phyloP scores from a whole-genome alignment of 2,888 invertebrate genomes.

The Caenorhabditis sp. region DNA sequence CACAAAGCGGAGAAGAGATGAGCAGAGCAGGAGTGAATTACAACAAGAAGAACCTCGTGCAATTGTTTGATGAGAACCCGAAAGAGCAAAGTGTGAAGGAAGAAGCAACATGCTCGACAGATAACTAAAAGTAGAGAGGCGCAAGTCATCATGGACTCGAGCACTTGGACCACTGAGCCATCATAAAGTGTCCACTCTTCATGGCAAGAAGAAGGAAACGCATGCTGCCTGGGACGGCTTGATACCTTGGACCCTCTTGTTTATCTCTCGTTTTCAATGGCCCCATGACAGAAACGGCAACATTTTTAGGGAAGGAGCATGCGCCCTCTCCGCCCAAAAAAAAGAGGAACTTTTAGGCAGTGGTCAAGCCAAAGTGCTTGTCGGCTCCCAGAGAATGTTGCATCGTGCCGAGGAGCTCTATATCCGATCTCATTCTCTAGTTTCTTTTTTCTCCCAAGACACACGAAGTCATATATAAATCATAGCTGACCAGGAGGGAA shows the following conservation, averaged over 20 bases:
- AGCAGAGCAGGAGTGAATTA: conserved; percentile 9
- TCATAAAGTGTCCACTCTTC: conserved; percentile 48
- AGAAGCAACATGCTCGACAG: conserved; percentile 13
- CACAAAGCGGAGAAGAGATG: background rate
- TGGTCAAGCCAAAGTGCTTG: conserved; percentile 59
- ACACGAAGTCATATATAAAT: conserved; percentile 18
- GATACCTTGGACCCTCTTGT: conserved; percentile 57
- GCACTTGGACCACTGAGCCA: conserved; percentile 15
- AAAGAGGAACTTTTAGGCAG: conserved; percentile 55
- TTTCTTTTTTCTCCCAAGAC: background rate
- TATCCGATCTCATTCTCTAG: conserved; percentile 22
- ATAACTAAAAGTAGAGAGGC: conserved; percentile 14
- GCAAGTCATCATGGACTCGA: conserved; percentile 14
- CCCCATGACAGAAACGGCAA: conserved; percentile 49
- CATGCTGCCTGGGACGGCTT: conserved; percentile 35
- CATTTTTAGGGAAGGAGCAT: conserved; percentile 31
- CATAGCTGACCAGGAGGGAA: conserved; percentile 13
- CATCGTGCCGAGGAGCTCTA: conserved; percentile 14
- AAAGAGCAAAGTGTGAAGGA: conserved; percentile 29
- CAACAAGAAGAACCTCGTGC: background rate
- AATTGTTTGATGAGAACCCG: conserved; percentile 14
- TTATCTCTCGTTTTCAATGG: conserved; percentile 37
- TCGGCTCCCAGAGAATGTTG: conserved; percentile 25
- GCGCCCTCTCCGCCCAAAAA: conserved; percentile 30
- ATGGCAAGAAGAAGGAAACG: background rate